phyloP scores from a whole-genome alignment of 1,140 invertebrate genomes.

The Drosophila virilis region DNA sequence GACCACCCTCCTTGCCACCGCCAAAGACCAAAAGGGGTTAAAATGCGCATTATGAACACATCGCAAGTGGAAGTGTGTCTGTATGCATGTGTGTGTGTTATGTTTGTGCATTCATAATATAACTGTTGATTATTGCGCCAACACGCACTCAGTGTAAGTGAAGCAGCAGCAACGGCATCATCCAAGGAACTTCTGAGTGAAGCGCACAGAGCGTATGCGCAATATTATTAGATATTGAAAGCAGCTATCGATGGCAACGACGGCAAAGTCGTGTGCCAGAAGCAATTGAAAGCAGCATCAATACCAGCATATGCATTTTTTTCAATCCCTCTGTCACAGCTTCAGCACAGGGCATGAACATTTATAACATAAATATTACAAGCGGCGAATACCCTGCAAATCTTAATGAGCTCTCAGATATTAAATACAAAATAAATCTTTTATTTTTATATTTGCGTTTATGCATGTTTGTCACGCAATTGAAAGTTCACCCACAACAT shows the following conservation, averaged over 20 bases:
- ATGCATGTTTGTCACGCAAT: too few relatives aligned
- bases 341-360: slow-evolving; percentile 29
- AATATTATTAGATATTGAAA: slow-evolving; percentile 82
- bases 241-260: slow-evolving; percentile 67
- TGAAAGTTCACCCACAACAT: too few relatives aligned
- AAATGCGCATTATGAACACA: slow-evolving; percentile 67
- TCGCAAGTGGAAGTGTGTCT: slow-evolving; percentile 18
- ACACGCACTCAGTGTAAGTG: slow-evolving; percentile 77
- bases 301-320: slow-evolving; percentile 76
- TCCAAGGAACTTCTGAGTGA: slow-evolving; percentile 29
- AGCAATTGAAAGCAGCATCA: slow-evolving; percentile 76
- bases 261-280: slow-evolving; percentile 44
- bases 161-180: slow-evolving; percentile 55
- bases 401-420: too few relatives aligned
- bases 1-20: too few relatives aligned
- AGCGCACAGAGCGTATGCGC: slow-evolving; percentile 73
- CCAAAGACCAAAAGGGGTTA: slow-evolving; percentile 59
- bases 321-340: slow-evolving; percentile 27
- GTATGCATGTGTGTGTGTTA: slow-evolving; percentile 16
- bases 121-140: slow-evolving; percentile 81
- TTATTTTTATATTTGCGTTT: too few relatives aligned
- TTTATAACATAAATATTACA: background rate
- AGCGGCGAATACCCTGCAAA: background rate
- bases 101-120: slow-evolving; percentile 76
- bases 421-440: too few relatives aligned